Evolutionary conservation across 2,113 vertebrate genomes (phyloP).

Genomic region (Archocentrus centrarchus): DNA sequence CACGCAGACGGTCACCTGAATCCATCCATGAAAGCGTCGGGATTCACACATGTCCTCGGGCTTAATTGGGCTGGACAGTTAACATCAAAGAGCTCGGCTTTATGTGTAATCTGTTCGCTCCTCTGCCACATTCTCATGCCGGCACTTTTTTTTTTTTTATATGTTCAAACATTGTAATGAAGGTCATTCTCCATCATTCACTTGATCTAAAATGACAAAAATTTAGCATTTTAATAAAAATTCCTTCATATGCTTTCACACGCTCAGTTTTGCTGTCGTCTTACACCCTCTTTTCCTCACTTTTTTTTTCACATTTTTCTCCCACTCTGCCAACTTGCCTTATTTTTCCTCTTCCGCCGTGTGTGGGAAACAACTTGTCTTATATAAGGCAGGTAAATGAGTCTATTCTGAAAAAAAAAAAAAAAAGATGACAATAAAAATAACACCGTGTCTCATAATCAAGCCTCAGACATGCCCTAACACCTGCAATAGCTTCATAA

Average conservation of each 20-base stretch:
- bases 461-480: slow-evolving; percentile 54
- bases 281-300: slow-evolving; percentile 4
- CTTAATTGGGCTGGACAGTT: slow-evolving; percentile 79
- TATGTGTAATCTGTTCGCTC: slow-evolving; percentile 74
- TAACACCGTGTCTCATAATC: slow-evolving; percentile 28
- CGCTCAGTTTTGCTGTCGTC: slow-evolving; percentile 22
- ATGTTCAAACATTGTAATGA: slow-evolving; percentile 77
- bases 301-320: slow-evolving; percentile 5
- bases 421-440: slow-evolving; percentile 19
- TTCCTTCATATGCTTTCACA: slow-evolving; percentile 32
- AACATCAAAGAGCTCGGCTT: slow-evolving; percentile 80
- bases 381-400: slow-evolving; percentile 40
- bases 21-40: slow-evolving; percentile 68
- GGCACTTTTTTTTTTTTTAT: slow-evolving; percentile 38
- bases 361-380: slow-evolving; percentile 45
- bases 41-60: slow-evolving; percentile 71
- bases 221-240: slow-evolving; percentile 72
- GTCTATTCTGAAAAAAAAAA: background rate
- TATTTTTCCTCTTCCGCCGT: background rate
- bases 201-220: slow-evolving; percentile 76
- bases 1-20: slow-evolving; percentile 62
- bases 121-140: slow-evolving; percentile 66
- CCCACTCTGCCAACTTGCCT: background rate
- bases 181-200: slow-evolving; percentile 78
- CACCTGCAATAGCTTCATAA: slow-evolving; percentile 57